These are phyloP conservation scores for Ectropis grisescens DNA, from an alignment of 1,140 invertebrate genomes.

Conservation along the genomic window DNA sequence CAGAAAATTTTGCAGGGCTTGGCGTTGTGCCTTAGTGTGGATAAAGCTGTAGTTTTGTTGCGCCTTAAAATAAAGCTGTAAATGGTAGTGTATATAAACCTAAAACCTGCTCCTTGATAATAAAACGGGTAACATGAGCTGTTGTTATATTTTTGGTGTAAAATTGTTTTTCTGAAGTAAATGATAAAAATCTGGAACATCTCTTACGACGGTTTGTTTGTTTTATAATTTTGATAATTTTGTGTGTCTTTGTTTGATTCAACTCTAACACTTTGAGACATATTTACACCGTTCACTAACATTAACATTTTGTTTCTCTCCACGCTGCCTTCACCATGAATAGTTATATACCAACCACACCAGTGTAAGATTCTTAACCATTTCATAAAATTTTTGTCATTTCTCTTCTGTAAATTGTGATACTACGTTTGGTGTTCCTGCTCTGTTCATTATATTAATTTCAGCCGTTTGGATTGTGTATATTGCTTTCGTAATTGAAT, in stretches of 20 bases:
- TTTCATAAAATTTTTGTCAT: conserved; percentile 17
- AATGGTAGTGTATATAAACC: conserved; percentile 3
- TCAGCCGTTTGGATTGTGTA: too few relatives aligned
- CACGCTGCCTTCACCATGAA: conserved; percentile 51
- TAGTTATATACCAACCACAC: conserved; percentile 72
- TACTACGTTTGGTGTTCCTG: conserved; percentile 1
- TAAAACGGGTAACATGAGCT: too few relatives aligned
- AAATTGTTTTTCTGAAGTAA: too few relatives aligned
- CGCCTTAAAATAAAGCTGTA: too few relatives aligned
- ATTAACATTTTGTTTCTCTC: conserved; percentile 31
- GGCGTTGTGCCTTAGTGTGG: conserved; percentile 39
- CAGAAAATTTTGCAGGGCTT: too few relatives aligned
- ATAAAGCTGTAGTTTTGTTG: conserved; percentile 25
- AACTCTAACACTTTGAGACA: conserved; percentile 6
- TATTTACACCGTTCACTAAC: conserved; percentile 23
- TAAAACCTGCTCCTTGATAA: conserved; percentile 8
- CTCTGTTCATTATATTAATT: too few relatives aligned
- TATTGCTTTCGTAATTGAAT: too few relatives aligned
- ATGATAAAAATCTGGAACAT: conserved; percentile 61
- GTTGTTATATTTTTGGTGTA: too few relatives aligned
- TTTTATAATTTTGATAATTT: conserved; percentile 8
- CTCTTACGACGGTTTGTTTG: conserved; percentile 41
- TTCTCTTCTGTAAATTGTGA: conserved; percentile 1
- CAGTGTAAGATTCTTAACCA: conserved; percentile 77
- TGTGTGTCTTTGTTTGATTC: background rate